Evolutionary conservation across 2,113 vertebrate genomes (phyloP), one percentile per base, ranked within the genome.

Genomic region (Pseudorectes ferrugineus): DNA sequence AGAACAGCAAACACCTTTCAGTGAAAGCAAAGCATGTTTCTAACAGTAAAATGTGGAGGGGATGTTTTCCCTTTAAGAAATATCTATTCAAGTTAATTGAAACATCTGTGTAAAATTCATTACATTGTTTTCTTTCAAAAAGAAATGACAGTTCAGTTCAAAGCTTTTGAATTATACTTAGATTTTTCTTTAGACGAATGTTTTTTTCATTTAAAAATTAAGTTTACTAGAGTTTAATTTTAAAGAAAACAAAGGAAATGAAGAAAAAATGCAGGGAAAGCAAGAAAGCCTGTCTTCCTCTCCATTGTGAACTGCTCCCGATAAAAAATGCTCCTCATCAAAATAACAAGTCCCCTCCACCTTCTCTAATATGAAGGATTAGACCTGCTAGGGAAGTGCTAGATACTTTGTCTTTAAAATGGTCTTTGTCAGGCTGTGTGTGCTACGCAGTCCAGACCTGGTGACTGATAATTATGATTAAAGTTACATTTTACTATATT

Each of bases 81-180:
- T 83, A 86, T 45, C 76, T 2, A 3, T 74, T 86, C 55, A 49
- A 91, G 48, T 92, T 87, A 95, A 76, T 94, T 88, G 85, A 93
- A 96, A 95, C 94, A 97, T 88, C 88, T 95, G 94, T 94, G 72
- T 79, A 88, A 92, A 92, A 95, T 91, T 52, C 92, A 91, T 81
- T 89, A 82, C 77, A 92, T 86, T 95, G 95, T 93, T 94, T 88
- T 92, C 59, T 66, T 92, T 80, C 71, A 66, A 80, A 90, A 95
- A 92, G 67, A 90, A 85, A 94, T 77, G 82, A 86, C 92, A 95
- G 75, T 74, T 93, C 62, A 62, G 83, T 93, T 94, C 75, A 88
- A 94, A 94, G 88, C 85, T 94, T 95, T 92, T 94, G 92, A 92
- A 93, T 94, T 89, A 57, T 48, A 76, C 66, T 93, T 79, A 45